Percentiles rank a stretch among this genome's conserved stretches.
Evolutionary conservation across 2,113 vertebrate species (phyloP).

Genomic region (Eidolon helvum): DNA sequence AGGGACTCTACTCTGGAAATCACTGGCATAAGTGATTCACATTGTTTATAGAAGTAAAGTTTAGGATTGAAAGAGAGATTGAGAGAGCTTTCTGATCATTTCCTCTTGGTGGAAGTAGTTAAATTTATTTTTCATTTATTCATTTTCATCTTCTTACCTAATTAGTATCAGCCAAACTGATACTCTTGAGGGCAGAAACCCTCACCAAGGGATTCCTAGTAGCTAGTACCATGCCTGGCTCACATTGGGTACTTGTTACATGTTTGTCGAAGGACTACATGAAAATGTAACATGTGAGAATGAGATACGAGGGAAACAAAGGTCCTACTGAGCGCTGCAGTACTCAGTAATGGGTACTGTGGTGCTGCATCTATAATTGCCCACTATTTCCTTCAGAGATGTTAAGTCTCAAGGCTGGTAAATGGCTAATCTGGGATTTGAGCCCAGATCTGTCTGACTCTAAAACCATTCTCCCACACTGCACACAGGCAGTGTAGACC

Average conservation of each 20-base stretch:
- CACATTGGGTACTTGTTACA: neutral
- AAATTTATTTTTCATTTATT: neutral
- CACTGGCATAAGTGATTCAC: neutral
- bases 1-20: neutral
- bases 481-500: neutral
- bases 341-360: fast-evolving
- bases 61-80: neutral
- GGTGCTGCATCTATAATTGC: fast-evolving
- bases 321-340: fast-evolving
- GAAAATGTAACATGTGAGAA: neutral
- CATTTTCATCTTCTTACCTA: neutral
- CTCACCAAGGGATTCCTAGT: neutral
- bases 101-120: neutral
- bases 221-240: too few species aligned
- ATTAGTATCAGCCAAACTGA: neutral
- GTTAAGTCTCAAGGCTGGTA: neutral
- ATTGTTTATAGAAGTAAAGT: neutral
- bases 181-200: neutral
- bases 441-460: neutral
- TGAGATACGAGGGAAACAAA: neutral
- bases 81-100: neutral
- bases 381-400: neutral
- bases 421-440: neutral
- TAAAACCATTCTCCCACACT: neutral
- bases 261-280: neutral